Percentiles rank a stretch among this genome's conserved stretches.
Conservation (phyloP, 2,797 vertebrate genomes). For the Onychomys arenicola region DNA sequence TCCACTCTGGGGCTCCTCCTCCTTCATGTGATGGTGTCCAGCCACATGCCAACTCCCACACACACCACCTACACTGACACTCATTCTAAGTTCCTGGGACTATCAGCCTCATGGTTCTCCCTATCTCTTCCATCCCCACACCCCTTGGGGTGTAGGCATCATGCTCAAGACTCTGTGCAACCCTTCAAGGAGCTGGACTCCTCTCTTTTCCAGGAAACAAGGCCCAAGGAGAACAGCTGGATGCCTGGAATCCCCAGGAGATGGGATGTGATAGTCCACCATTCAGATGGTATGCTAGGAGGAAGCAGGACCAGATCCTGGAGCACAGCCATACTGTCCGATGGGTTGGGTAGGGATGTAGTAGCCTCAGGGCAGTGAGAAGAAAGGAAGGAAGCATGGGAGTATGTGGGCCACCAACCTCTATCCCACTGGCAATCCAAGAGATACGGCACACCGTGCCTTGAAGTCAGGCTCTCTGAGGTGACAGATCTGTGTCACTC, state of each 20-base stretch:
- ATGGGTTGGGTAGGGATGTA: background rate
- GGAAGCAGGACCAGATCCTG: background rate
- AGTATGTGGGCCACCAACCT: background rate
- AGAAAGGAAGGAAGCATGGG: background rate
- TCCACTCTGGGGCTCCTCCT: background rate
- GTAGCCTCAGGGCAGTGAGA: background rate
- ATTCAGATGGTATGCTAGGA: background rate
- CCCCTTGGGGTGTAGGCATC: background rate
- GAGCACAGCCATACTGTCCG: background rate
- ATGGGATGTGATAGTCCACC: background rate
- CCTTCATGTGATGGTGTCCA: background rate
- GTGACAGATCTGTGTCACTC: background rate
- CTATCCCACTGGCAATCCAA: background rate
- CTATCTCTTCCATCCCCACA: background rate
- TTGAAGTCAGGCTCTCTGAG: background rate
- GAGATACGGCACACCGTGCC: background rate
- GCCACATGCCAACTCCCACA: background rate
- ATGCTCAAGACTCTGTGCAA: background rate
- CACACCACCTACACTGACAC: accelerated
- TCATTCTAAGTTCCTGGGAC: background rate
- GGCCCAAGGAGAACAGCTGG: background rate
- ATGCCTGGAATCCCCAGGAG: background rate
- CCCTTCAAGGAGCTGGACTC: background rate
- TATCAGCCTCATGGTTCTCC: background rate
- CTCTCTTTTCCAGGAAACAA: background rate